Conservation (phyloP, 1,140 invertebrate genomes). For the Drosophila varians region DNA sequence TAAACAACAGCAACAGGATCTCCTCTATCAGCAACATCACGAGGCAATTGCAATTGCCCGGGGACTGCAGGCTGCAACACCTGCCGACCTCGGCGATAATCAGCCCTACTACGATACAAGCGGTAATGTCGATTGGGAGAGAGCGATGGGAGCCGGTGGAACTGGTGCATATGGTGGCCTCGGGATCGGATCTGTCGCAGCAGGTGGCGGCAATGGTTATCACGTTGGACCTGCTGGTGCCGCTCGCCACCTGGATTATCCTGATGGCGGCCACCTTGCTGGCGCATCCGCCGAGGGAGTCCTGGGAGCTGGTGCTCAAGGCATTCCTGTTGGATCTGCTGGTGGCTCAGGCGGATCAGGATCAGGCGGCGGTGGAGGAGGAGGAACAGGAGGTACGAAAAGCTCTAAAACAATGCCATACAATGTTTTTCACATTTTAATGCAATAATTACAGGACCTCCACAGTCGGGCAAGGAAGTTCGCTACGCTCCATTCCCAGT, state of each 20-base stretch:
- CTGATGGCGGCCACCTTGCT: conserved; percentile 78
- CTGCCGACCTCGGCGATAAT: conserved; percentile 80
- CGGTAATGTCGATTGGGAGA: conserved; percentile 83
- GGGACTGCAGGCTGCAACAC: conserved; percentile 63
- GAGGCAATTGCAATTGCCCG: conserved; percentile 73
- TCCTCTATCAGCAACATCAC: conserved; percentile 75
- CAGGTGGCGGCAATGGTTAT: conserved; percentile 77
- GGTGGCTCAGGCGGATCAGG: conserved; percentile 4
- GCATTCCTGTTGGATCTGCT: conserved; percentile 27
- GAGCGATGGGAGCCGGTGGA: conserved; percentile 83
- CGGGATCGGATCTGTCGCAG: conserved; percentile 70
- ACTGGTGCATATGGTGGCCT: conserved; percentile 82
- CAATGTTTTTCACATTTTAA: no score
- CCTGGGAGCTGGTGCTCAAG: conserved; percentile 27
- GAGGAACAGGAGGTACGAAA: conserved; percentile 1
- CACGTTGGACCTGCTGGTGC: conserved; percentile 71
- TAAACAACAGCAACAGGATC: conserved; percentile 59
- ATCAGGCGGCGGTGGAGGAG: conserved; percentile 6
- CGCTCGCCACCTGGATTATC: conserved; percentile 76
- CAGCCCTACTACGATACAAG: conserved; percentile 83
- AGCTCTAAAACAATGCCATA: no score
- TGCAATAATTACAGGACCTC: neutral
- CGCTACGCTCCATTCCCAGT: conserved; percentile 85
- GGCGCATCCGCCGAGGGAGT: conserved; percentile 68
- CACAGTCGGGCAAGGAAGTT: conserved; percentile 84